Percentiles rank a stretch among this genome's conserved stretches.
Evolutionary conservation across 2,797 vertebrate genomes (phyloP).

Genomic region (Amazona ochrocephala): DNA sequence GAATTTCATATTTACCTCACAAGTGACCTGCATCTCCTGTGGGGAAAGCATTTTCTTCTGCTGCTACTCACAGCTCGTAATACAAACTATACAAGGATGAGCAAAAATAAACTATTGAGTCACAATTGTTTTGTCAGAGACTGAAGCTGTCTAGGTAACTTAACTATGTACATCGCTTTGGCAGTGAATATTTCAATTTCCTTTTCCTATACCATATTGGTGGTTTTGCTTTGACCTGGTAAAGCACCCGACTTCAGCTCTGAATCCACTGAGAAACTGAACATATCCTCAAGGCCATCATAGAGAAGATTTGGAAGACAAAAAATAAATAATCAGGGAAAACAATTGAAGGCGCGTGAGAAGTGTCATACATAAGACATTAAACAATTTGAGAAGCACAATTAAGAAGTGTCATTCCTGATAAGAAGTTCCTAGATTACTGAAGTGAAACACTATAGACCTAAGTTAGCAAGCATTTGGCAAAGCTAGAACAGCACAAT

Average conservation of each 20-base stretch:
- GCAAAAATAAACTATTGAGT: not conserved
- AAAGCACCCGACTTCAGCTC: not conserved
- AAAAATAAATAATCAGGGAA: not conserved
- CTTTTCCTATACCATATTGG: not conserved
- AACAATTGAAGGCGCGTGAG: not conserved
- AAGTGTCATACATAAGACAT: not conserved
- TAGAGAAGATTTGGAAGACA: not conserved
- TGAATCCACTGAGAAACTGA: not conserved
- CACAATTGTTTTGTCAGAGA: not conserved
- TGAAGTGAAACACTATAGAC: not conserved
- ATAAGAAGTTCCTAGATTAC: not conserved
- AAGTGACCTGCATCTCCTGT: not conserved
- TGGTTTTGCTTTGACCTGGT: not conserved
- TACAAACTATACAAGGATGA: not conserved
- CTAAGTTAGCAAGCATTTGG: not conserved
- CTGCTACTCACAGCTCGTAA: not conserved
- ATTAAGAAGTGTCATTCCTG: not conserved
- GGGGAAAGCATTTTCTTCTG: not conserved
- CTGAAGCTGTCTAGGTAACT: not conserved
- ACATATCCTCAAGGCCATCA: not conserved
- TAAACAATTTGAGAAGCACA: not conserved
- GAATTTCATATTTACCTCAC: not conserved
- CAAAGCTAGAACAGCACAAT: not conserved
- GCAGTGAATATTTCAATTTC: not conserved
- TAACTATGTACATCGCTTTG: not conserved